Conservation (phyloP, 2,797 vertebrate species). For the Diplodus puntazzo region DNA sequence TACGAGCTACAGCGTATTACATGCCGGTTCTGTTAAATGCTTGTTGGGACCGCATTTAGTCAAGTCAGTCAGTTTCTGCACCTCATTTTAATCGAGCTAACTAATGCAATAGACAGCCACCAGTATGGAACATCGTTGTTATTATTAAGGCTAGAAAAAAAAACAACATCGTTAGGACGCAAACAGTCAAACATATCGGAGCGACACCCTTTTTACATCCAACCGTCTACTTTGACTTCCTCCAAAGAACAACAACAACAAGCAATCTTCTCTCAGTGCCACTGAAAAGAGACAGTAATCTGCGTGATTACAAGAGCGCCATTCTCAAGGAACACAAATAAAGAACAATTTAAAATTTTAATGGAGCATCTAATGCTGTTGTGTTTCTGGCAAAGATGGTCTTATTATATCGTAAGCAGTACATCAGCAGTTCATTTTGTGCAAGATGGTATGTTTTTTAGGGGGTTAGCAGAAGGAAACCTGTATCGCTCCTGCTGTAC, state of each 20-base stretch:
- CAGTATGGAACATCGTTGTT: not conserved
- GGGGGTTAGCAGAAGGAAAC: too few species aligned
- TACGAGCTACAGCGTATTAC: too few species aligned
- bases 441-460: not conserved
- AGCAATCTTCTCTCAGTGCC: not conserved
- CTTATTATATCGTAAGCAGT: not conserved
- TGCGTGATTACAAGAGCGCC: not conserved
- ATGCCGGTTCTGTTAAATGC: not conserved
- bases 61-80: not conserved
- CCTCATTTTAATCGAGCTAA: not conserved
- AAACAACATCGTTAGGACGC: not conserved
- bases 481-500: not conserved
- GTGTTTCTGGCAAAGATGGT: not conserved
- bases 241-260: slow-evolving; percentile 7
- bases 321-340: not conserved
- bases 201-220: not conserved
- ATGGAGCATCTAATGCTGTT: not conserved
- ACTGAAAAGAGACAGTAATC: not conserved
- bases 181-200: not conserved
- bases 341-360: not conserved
- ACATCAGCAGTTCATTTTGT: not conserved
- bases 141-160: not conserved
- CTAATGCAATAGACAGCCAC: not conserved
- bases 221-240: not conserved
- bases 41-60: not conserved